Evolutionary conservation across 1,140 invertebrate genomes (phyloP).

Genomic region (Temnothorax curvispinosus): DNA sequence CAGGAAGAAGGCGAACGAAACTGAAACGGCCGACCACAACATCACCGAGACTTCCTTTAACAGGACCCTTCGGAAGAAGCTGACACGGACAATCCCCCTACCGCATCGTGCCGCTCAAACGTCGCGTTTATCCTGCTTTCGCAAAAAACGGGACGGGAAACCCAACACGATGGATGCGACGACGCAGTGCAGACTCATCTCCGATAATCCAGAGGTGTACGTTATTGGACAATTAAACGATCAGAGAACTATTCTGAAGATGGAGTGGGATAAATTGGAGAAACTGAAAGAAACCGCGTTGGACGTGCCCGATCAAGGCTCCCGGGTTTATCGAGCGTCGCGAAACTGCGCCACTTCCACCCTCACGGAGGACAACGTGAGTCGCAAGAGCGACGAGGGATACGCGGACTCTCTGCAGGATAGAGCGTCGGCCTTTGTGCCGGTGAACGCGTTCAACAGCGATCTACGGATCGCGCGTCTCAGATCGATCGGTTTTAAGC

Average conservation of each 20-base stretch:
- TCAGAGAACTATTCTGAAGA: conserved; percentile 63
- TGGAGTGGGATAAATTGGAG: conserved; percentile 75
- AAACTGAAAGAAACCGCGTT: conserved; percentile 70
- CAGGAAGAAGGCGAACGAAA: not conserved
- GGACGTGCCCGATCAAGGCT: not conserved
- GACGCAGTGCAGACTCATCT: conserved; percentile 77
- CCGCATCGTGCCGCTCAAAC: not conserved
- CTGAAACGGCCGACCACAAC: not conserved
- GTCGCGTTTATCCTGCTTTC: conserved; percentile 15
- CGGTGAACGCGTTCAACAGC: conserved; percentile 77
- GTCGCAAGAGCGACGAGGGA: not conserved
- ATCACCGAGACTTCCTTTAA: conserved; percentile 6
- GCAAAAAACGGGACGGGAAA: conserved; percentile 16
- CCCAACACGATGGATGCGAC: conserved; percentile 69
- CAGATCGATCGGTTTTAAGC: conserved; percentile 83
- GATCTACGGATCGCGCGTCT: conserved; percentile 79
- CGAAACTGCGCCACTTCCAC: not conserved
- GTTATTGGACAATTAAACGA: conserved; percentile 54
- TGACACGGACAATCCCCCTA: conserved; percentile 6
- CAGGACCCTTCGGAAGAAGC: conserved; percentile 13
- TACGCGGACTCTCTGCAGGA: not conserved
- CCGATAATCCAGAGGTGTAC: conserved; percentile 32
- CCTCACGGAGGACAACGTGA: not conserved
- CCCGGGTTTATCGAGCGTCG: not conserved
- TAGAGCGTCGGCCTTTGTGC: conserved; percentile 79